These are phyloP conservation scores for Cecidostiba fungosa DNA, from an alignment of 2,888 invertebrate genomes.

Conservation along the genomic window DNA sequence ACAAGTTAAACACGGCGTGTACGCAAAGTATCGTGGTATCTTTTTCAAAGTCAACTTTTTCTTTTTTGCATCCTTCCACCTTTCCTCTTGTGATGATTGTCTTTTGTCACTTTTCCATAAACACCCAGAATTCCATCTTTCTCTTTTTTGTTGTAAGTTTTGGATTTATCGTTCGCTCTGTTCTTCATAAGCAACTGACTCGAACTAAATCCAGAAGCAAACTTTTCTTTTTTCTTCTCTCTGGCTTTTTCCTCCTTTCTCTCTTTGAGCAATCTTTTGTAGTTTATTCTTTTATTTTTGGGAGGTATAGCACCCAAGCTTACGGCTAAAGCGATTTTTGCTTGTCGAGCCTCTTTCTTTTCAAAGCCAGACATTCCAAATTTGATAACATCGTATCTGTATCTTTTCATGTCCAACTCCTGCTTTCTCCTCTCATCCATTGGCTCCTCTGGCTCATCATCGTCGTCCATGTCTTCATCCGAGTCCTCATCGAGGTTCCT, in stretches of 20 bases:
- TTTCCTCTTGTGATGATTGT: constrained; percentile 58
- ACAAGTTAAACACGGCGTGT: background rate
- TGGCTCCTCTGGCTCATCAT: constrained; percentile 21
- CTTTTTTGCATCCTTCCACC: constrained; percentile 46
- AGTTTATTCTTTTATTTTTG: constrained; percentile 85
- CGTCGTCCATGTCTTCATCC: constrained; percentile 25
- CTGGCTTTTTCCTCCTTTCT: constrained; percentile 82
- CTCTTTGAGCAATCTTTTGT: constrained; percentile 86
- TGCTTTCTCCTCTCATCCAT: constrained; percentile 73
- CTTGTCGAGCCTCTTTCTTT: constrained; percentile 86
- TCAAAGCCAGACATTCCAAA: constrained; percentile 91
- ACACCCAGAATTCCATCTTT: constrained; percentile 71
- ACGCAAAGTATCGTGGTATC: constrained; percentile 12
- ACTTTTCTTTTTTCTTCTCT: constrained; percentile 76
- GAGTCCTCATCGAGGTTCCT: background rate
- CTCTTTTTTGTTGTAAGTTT: constrained; percentile 50
- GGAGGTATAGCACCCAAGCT: constrained; percentile 92
- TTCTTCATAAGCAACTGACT: constrained; percentile 66
- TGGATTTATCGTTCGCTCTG: constrained; percentile 61
- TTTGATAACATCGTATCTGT: constrained; percentile 90
- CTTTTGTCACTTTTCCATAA: constrained; percentile 74
- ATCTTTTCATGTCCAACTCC: constrained; percentile 88
- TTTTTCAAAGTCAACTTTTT: background rate
- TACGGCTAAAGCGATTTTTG: constrained; percentile 89
- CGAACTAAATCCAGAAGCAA: constrained; percentile 68